Conservation (phyloP, 2,888 invertebrate genomes). For the Chloromyia formosa region DNA sequence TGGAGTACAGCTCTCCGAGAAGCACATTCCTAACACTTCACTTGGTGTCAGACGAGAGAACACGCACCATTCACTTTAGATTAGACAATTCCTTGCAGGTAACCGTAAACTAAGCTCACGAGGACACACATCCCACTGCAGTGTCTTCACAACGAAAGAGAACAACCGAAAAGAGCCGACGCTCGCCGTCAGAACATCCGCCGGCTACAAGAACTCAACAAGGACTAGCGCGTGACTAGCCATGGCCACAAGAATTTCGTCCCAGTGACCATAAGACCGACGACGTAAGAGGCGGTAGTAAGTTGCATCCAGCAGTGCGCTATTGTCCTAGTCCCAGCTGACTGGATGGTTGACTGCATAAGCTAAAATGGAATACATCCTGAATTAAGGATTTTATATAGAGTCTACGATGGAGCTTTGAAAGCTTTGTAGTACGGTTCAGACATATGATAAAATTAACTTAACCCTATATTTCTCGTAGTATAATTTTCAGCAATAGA, state of each 20-base stretch:
- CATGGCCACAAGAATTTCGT: slow-evolving; percentile 12
- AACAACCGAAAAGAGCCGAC: neutral
- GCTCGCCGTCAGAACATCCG: slow-evolving; percentile 13
- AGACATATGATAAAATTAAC: too few species aligned
- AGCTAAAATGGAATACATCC: neutral
- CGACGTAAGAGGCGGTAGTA: neutral
- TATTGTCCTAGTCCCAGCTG: slow-evolving; percentile 27
- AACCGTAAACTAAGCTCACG: neutral
- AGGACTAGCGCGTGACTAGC: slow-evolving; percentile 11
- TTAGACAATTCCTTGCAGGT: neutral
- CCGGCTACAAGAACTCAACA: slow-evolving; percentile 14
- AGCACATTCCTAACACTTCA: neutral
- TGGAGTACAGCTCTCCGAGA: neutral
- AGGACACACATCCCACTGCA: slow-evolving; percentile 23
- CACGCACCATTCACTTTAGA: slow-evolving; percentile 19
- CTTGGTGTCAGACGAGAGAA: neutral
- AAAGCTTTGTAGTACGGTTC: too few species aligned
- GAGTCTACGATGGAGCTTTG: too few species aligned
- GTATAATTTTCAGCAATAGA: too few species aligned
- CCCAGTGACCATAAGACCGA: neutral
- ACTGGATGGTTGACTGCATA: neutral
- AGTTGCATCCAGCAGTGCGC: neutral
- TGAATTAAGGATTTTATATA: neutral
- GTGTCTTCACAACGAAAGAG: neutral
- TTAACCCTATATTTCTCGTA: too few species aligned